A percentile compares a stretch with the other conserved stretches of the same genome.
Conservation (phyloP, 23 tunicate genomes). For the Trididemnum nubilum region DNA sequence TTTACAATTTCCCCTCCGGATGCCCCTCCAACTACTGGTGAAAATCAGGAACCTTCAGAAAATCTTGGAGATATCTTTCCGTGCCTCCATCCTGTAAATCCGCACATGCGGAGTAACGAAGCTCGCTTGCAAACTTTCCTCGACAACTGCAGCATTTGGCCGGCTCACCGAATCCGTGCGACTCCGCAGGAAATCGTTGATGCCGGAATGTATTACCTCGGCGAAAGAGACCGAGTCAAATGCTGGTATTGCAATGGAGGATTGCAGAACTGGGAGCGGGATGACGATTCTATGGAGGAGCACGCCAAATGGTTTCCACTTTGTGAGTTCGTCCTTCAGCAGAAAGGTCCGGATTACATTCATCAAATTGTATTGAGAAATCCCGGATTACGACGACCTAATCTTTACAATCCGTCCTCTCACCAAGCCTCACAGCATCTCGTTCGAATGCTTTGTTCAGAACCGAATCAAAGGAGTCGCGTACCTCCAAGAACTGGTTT, state of each 20-base stretch:
- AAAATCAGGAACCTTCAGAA: too few relatives aligned
- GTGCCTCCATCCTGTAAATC: neutral
- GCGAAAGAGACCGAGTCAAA: neutral
- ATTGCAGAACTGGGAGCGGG: neutral
- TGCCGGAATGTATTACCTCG: neutral
- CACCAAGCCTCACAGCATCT: neutral
- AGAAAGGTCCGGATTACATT: slow-evolving; percentile 2
- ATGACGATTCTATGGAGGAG: neutral
- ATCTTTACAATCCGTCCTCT: neutral
- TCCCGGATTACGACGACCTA: slow-evolving; percentile 8
- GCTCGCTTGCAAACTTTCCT: slow-evolving; percentile 12
- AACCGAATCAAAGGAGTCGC: neutral
- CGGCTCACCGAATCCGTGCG: neutral
- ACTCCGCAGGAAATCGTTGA: neutral
- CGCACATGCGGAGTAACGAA: neutral
- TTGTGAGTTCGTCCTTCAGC: slow-evolving; percentile 19
- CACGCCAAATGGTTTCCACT: slow-evolving; percentile 17
- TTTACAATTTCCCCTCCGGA: too few relatives aligned
- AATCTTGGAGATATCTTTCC: neutral
- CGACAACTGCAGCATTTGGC: neutral
- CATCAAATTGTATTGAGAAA: neutral
- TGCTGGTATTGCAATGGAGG: neutral
- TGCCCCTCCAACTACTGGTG: too few relatives aligned
- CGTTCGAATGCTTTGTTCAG: neutral
- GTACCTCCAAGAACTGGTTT: neutral